phyloP scores from a whole-genome alignment of 2,888 invertebrate genomes.

The Gibbula magus region DNA sequence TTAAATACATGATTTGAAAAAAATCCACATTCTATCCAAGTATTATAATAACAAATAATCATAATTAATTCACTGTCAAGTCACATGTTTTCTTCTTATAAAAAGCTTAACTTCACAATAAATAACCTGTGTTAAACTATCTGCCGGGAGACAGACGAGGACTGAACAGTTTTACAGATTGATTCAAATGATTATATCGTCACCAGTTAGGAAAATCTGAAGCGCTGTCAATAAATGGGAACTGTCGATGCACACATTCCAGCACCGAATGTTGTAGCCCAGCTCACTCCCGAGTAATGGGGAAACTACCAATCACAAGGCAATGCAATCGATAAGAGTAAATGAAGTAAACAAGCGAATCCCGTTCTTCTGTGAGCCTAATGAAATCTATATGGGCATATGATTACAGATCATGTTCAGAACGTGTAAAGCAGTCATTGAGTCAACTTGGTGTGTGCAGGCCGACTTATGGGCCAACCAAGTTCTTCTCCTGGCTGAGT shows the following conservation, averaged over 20 bases:
- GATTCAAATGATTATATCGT: no score
- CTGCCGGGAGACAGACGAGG: no score
- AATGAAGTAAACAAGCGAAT: conserved; percentile 16
- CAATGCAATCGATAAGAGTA: conserved; percentile 15
- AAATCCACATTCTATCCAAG: no score
- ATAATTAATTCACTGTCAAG: no score
- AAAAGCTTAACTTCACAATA: no score
- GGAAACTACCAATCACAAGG: neutral
- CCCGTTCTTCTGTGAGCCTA: conserved; percentile 1
- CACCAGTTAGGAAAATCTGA: no score
- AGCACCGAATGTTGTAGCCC: neutral
- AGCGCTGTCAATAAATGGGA: no score
- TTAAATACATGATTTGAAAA: no score
- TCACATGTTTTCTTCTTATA: no score
- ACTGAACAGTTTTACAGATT: no score
- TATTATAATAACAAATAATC: no score
- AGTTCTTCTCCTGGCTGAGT: neutral
- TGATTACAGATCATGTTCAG: conserved; percentile 19
- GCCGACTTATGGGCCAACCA: neutral
- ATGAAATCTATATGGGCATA: conserved; percentile 22
- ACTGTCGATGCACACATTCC: neutral
- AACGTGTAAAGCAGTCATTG: neutral
- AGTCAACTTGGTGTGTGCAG: conserved; percentile 10
- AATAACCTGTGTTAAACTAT: no score
- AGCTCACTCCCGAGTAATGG: neutral